Evolutionary conservation across 2,888 invertebrate genomes (phyloP), one percentile per base, ranked within the genome.

Genomic region (Horisme vitalbata): DNA sequence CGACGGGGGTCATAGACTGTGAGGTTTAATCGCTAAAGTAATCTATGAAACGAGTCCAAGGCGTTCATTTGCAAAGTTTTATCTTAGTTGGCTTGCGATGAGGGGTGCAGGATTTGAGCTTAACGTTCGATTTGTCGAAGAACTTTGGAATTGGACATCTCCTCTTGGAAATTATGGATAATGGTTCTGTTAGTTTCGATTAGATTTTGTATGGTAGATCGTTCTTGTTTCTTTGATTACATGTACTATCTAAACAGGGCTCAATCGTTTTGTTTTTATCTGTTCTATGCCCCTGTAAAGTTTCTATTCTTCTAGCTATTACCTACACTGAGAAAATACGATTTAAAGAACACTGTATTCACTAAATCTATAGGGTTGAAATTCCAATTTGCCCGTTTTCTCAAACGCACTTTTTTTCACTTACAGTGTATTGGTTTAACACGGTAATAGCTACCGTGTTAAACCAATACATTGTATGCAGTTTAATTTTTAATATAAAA

Each of bases 71-170:
- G 53, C 55, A 53, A 73, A 79, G 62, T 79, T 78, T 78, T 75
- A 78, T 76, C 75, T 71, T 41, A 63, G 57, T 69, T 72, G 65
- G 64, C 65, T 54, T 55, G 46, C 45, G 49, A 45, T 52, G 55
- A 53, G 64, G 26, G 21, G 23, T 31, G 57, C 59, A 65, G 57
- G 55, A 63, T 68, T 71, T 65, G 57, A 60, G 61, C 66, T 65
- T 68, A 75, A 72, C 65, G 61, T 65, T 60, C 53, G 70, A 72
- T 69, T 76, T 69, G 65, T 83, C 68, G 79, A 61, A 67, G 52
- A 81, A 83, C 73, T 83, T 83, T 47, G 68, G 71, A 71, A 75
- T 79, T 72, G 75, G 67, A 79, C 71, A 73, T 78, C 68, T 64
- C 63, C 57, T 61, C 55, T 57, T 57, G 54, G 47, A 71, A 75